Base-by-base conservation (phyloP, 2,797 vertebrate genomes). In the Knipowitschia caucasica region DNA sequence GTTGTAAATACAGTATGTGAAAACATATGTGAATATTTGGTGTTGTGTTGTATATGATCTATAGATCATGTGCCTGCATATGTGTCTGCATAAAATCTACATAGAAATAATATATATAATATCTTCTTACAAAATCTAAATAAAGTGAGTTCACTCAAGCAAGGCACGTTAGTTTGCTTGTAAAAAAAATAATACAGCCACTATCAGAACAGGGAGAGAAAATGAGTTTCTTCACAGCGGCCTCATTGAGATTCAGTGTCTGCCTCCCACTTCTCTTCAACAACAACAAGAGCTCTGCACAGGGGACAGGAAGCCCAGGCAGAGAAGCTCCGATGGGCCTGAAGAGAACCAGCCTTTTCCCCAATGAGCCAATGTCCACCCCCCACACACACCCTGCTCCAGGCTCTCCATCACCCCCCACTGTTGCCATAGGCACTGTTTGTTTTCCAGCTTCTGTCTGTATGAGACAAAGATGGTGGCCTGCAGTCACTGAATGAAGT, bases 171-270 rank as follows among this genome's bases (percentile, higher is more conserved):
- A 49, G 50, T 53, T 18, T 5, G 64, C 53, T 50, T 59, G 69
- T 69, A 72, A 73, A 80, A 69, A 67, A n/a, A 77, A 58, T 35
- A 62, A 56, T 50, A 67, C 69, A 69, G 49, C 56, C 57, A 49
- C 60, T 30, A 74, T 60, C 63, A 56, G 55, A 59, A 68, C 35
- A 42, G 61, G 62, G 63, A 1, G n/a, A 75, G 71, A 71, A 77
- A 78, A 78, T 65, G 34, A 73, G 76, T 73, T 73, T 77, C 58
- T 69, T 57, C 69, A 77, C 59, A 64, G 68, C 46, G 56, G 51
- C 82, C 81, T 90, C 82, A 89, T 89, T 90, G 75, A 86, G 56
- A 91, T 90, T 83, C 88, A 75, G 73, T n/a, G 69, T 82, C 81
- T 76, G 78, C 73, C 86, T 87, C 80, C 81, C 69, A 81, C 80